Percentiles rank a stretch among this genome's conserved stretches.
Conservation (phyloP, 1,140 invertebrate genomes). For the Hesperophylax magnus region DNA sequence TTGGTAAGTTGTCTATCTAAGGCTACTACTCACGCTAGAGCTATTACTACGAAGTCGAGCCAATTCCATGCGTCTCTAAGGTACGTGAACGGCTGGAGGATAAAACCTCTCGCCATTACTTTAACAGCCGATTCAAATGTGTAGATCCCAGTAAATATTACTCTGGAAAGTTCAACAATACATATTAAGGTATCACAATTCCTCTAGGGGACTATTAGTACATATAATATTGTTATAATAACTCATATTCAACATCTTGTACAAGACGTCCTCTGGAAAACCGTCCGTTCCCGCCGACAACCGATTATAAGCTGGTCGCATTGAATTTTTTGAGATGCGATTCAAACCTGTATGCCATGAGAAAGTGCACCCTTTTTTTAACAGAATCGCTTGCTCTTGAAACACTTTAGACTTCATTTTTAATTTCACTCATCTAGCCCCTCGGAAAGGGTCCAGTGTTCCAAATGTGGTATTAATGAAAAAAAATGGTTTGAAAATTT, state of each 20-base stretch:
- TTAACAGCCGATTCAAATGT: constrained; percentile 99
- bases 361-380: no score
- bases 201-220: constrained; percentile 22
- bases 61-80: constrained; percentile 99
- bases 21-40: constrained; percentile 94
- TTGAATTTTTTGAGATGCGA: no score
- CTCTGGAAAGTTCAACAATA: constrained; percentile 80
- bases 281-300: no score
- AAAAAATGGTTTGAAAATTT: no score
- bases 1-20: neutral
- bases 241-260: neutral
- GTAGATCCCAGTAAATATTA: constrained; percentile 99
- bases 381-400: no score
- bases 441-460: no score
- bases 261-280: neutral
- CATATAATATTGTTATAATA: neutral
- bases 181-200: constrained; percentile 26
- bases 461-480: no score
- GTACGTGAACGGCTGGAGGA: constrained; percentile 99
- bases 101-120: constrained; percentile 99
- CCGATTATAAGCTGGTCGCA: no score
- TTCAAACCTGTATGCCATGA: no score
- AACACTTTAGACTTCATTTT: no score
- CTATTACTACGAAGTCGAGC: constrained; percentile 99
- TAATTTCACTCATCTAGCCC: no score